Conservation (phyloP, 2,113 vertebrate species). For the Phalacrocorax aristotelis region DNA sequence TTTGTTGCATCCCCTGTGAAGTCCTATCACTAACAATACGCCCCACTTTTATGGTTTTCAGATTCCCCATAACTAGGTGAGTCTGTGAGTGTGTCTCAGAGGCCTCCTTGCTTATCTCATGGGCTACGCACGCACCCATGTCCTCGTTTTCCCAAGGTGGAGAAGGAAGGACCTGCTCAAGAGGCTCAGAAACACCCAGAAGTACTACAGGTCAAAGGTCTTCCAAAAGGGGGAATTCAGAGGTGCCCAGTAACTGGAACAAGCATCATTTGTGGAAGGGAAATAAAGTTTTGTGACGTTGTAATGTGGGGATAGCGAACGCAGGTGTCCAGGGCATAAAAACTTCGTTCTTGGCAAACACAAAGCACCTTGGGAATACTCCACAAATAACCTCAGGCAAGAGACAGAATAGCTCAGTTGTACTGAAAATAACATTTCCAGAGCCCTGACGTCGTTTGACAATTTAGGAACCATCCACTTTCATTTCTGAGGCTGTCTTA, state of each 20-base stretch:
- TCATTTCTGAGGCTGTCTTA: background rate
- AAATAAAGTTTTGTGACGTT: background rate
- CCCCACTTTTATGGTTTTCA: accelerated
- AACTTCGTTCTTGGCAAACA: background rate
- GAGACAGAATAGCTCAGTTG: background rate
- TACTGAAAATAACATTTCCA: background rate
- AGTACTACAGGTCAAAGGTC: background rate
- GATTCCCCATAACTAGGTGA: background rate
- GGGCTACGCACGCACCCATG: accelerated
- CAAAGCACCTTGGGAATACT: background rate
- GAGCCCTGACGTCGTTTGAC: background rate
- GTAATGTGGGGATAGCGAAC: accelerated
- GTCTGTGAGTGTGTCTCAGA: background rate
- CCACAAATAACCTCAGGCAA: background rate
- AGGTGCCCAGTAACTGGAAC: background rate
- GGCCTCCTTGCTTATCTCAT: background rate
- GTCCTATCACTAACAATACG: background rate
- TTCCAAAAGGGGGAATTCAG: background rate
- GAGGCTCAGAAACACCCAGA: background rate
- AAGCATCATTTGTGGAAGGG: background rate
- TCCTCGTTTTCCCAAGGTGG: background rate
- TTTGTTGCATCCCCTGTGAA: background rate
- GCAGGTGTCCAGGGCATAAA: background rate
- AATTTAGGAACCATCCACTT: background rate
- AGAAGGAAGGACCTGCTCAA: background rate